Base-by-base conservation (phyloP, 2,113 vertebrate species). In the Ptilonorhynchus violaceus region DNA sequence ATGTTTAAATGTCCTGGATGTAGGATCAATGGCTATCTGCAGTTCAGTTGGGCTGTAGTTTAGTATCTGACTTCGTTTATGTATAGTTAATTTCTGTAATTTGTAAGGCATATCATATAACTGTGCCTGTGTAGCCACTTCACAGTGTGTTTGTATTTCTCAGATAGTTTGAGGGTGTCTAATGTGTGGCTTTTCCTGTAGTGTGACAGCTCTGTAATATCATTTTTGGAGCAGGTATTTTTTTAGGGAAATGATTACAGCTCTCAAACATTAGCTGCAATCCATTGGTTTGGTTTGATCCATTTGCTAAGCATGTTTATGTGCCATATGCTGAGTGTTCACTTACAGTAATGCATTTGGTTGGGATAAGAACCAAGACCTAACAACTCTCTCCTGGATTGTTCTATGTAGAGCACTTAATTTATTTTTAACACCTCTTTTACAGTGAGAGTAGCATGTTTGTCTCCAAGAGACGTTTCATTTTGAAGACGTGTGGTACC, bases 401-500 rank as follows among this genome's bases (percentile, higher is more conserved):
- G 24, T 44, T 81, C 37, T 7, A 25, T 49, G 22, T 13, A 30
- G 20, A 50, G 14, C 22, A 60, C 35, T 78, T 75, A 82, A 35
- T 56, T 6, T 9, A 4, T 59, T 87, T 56, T 31, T 91, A 39
- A 74, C 33, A 37, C 33, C 13, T 79, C n/a, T 96, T 83, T 92
- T 93, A 30, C 95, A 99, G 99, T 99, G 99, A 99, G 99, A 99
- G 99, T 99, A 99, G 99, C 99, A 99, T 99, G 99, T 99, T 99
- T 99, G 99, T 99, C 99, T 99, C 99, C 99, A 99, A 99, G 99
- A 99, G 99, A 99, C 99, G 99, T 99, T 99, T 99, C 99, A 99
- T 99, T 99, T 99, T 99, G 99, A 99, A 99, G 98, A 99, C 99
- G 98, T 99, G 99, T 98, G 99, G 99, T 99, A 99, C 99, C 99